phyloP scores from a whole-genome alignment of 2,113 vertebrate genomes.

The Aspidoscelis tigris region DNA sequence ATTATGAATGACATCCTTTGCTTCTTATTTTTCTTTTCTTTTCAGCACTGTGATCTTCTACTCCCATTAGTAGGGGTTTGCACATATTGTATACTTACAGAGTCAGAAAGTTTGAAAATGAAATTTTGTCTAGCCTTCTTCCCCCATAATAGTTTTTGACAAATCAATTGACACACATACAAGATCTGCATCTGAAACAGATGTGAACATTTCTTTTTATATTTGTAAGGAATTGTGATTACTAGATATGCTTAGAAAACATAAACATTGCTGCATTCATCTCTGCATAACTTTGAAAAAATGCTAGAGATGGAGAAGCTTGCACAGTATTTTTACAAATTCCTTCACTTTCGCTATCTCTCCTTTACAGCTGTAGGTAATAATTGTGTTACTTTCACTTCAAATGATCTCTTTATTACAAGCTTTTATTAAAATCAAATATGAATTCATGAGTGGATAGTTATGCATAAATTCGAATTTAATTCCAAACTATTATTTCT shows the following conservation, averaged over 20 bases:
- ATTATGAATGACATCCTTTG: background rate
- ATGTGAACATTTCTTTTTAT: slow-evolving; percentile 15
- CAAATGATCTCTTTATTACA: background rate
- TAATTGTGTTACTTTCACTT: background rate
- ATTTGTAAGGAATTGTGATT: background rate
- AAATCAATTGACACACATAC: slow-evolving; percentile 1
- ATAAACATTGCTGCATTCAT: background rate
- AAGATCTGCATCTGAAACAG: slow-evolving; percentile 24
- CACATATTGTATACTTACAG: background rate
- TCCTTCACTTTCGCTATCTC: too few species aligned
- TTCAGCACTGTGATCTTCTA: background rate
- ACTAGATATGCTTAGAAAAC: slow-evolving; percentile 7
- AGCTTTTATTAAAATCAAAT: background rate
- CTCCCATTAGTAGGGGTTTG: background rate
- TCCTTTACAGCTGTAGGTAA: background rate
- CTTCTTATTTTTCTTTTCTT: background rate
- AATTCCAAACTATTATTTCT: background rate
- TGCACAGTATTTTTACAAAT: too few species aligned
- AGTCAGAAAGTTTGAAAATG: background rate
- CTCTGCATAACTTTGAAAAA: background rate
- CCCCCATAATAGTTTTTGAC: slow-evolving; percentile 6
- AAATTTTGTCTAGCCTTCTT: background rate
- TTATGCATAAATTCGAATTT: background rate
- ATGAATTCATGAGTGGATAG: background rate
- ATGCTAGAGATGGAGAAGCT: background rate